Evolutionary conservation across 2,797 vertebrate species (phyloP), one percentile per base, ranked within the genome.

Genomic region (Lophotriccus pileatus): DNA sequence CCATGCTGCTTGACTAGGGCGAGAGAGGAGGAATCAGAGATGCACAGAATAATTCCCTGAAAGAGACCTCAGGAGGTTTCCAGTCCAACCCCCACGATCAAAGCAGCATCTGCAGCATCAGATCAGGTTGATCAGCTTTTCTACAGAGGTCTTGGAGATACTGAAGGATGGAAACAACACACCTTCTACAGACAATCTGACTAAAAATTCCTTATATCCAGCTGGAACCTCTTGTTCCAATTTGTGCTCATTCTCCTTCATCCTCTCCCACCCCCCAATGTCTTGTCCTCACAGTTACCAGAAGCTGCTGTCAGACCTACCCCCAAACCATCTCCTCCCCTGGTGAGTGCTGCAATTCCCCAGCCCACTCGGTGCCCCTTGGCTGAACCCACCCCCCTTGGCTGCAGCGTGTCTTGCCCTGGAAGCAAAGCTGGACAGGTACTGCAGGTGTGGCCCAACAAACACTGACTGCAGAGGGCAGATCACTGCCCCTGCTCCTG

Each of bases 291-390:
- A 32, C 0, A 62, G 39, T 22, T 37, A 64, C 23, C n/a, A 84
- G 67, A 52, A 73, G 67, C 49, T 73, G 44, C 70, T 82, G 62
- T 23, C 60, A 89, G 70, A 75, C 22, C 28, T 21, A 49, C 2
- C 10, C 34, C 53, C n/a, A 59, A 78, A 9, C 5, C 20, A 9
- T 39, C 32, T 19, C 36, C 56, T 80, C 59, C 3, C 0, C 2
- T 3, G 10, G 18, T 2, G 2, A 64, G 59, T 7, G 43, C 77
- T 90, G 64, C 39, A 69, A n/a, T 21, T 77, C 27, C 64, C 18
- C 30, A 1, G 0, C 3, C 1, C 0, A 34, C 7, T 0, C 7
- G 2, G n/a, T 0, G 14, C 9, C 30, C 66, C 74, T 64, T 23
- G 43, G 47, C 74, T 63, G 66, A 85, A 22, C 67, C 30, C 74